Evolutionary conservation across 2,888 invertebrate species (phyloP).

Genomic region (Andrena haemorrhoa): DNA sequence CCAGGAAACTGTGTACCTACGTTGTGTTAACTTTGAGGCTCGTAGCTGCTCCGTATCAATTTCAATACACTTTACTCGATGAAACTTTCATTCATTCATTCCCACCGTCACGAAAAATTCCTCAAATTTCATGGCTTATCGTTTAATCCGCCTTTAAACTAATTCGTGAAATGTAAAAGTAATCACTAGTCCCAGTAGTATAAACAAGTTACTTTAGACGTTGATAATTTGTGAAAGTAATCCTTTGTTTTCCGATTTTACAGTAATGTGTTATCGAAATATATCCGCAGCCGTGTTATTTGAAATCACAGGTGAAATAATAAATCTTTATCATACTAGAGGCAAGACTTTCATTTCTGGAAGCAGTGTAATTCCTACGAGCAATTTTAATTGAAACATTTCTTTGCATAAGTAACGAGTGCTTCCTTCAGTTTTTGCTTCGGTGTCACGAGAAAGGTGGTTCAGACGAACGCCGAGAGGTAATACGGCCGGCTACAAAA

Average conservation of each 20-base stretch:
- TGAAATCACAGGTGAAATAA: background rate
- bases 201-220: no score
- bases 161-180: no score
- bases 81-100: background rate
- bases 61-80: background rate
- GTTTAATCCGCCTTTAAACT: background rate
- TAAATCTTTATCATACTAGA: conserved; percentile 2
- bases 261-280: background rate
- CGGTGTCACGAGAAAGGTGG: conserved; percentile 13
- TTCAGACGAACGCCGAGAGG: background rate
- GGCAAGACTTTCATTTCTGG: background rate
- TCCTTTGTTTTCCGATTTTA: no score
- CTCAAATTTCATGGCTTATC: no score
- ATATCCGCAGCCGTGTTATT: background rate
- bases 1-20: background rate
- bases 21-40: conserved; percentile 2
- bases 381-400: conserved; percentile 2
- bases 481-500: conserved; percentile 18
- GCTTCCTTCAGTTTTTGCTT: conserved; percentile 13
- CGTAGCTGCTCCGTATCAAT: background rate
- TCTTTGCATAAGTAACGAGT: conserved; percentile 1
- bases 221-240: no score
- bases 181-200: no score
- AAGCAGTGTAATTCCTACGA: no score
- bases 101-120: no score